phyloP scores from a whole-genome alignment of 2,113 vertebrate genomes.

The Tragulus kanchil region DNA sequence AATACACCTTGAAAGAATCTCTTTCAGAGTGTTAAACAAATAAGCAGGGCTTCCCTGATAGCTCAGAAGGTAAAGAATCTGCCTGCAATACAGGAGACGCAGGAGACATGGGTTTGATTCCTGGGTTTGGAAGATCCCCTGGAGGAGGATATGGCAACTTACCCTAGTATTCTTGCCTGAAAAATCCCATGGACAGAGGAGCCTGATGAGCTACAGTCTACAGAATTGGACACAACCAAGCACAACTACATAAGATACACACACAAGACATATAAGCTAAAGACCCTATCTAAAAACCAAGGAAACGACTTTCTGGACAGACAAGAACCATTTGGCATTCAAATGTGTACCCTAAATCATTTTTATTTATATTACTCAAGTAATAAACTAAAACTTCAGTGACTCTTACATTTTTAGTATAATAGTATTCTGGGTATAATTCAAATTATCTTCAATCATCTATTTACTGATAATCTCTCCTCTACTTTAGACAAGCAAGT shows the following conservation, averaged over 20 bases:
- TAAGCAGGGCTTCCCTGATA: background rate
- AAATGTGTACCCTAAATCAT: background rate
- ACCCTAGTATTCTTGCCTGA: too few relatives aligned
- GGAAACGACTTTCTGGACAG: background rate
- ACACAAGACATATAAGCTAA: background rate
- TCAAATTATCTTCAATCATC: background rate
- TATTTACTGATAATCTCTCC: background rate
- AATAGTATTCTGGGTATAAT: background rate
- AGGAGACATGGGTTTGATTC: background rate
- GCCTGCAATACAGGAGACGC: background rate
- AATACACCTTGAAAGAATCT: background rate
- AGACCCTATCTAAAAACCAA: background rate
- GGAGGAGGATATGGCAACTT: background rate
- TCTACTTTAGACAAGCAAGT: background rate
- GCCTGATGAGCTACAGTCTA: too few relatives aligned
- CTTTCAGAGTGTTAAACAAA: background rate
- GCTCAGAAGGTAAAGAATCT: background rate
- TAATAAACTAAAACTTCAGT: slow-evolving; percentile 18
- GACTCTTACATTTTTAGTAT: background rate
- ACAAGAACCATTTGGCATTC: background rate
- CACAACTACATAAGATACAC: background rate
- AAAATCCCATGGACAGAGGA: too few relatives aligned
- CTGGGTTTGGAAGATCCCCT: background rate
- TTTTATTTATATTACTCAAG: background rate
- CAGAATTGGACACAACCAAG: too few relatives aligned